Percentiles rank a stretch among this genome's conserved stretches.
phyloP scores from a whole-genome alignment of 2,797 vertebrate species.

The Furcifer pardalis region DNA sequence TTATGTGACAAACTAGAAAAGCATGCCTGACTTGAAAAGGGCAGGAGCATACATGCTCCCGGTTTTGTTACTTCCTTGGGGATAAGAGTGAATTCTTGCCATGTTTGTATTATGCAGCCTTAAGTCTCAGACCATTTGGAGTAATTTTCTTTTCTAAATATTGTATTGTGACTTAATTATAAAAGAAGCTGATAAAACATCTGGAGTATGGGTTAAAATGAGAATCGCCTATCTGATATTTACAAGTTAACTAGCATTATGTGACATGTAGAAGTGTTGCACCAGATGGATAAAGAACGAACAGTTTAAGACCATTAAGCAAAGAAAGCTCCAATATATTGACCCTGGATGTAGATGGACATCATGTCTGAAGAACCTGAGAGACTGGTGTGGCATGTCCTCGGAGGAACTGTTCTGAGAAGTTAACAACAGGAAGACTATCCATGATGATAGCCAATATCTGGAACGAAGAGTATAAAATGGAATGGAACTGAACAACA shows the following conservation, averaged over 20 bases:
- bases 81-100: background rate
- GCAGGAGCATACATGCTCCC: background rate
- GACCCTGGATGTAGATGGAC: too few species aligned
- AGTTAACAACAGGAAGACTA: too few species aligned
- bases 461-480: too few species aligned
- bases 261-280: too few species aligned
- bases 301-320: too few species aligned
- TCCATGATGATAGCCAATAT: too few species aligned
- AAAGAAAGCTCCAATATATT: too few species aligned
- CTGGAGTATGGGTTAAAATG: background rate
- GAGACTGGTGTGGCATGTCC: too few species aligned
- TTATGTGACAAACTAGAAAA: background rate
- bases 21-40: background rate
- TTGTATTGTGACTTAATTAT: background rate
- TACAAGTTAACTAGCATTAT: background rate
- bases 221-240: background rate
- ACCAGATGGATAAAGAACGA: too few species aligned
- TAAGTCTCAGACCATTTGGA: background rate
- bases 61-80: background rate
- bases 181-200: background rate
- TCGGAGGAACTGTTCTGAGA: too few species aligned
- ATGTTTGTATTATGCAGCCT: slow-evolving; percentile 39
- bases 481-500: background rate
- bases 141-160: slow-evolving; percentile 8
- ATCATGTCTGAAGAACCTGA: too few species aligned